A percentile compares a stretch with the other conserved stretches of the same genome.
Evolutionary conservation across 2,113 vertebrate genomes (phyloP).

Genomic region (Bufo gargarizans): DNA sequence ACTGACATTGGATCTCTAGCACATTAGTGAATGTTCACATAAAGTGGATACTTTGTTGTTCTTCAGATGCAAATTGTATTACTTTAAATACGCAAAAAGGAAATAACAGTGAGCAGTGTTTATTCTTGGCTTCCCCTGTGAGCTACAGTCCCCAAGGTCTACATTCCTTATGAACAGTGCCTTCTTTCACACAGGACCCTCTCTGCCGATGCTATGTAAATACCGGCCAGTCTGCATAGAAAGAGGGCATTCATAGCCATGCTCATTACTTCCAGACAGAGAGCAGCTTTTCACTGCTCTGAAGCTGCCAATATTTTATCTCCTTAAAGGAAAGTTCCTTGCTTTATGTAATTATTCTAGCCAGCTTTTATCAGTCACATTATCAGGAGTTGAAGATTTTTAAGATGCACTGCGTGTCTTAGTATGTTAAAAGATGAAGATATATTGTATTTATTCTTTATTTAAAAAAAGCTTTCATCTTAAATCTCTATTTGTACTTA

Average conservation of each 20-base stretch:
- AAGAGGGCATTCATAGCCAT: constrained; percentile 73
- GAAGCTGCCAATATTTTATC: constrained; percentile 23
- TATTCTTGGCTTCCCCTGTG: constrained; percentile 59
- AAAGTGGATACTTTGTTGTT: constrained; percentile 11
- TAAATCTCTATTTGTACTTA: constrained; percentile 69
- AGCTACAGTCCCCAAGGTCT: constrained; percentile 62
- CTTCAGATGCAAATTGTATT: constrained; percentile 28
- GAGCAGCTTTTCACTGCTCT: constrained; percentile 49
- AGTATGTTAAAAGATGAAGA: background rate
- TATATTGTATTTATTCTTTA: background rate
- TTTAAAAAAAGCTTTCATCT: background rate
- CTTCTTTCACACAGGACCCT: constrained; percentile 77
- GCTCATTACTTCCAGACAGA: constrained; percentile 62
- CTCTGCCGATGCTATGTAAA: constrained; percentile 78
- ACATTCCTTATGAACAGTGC: constrained; percentile 80
- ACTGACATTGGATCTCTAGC: background rate
- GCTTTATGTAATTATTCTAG: background rate
- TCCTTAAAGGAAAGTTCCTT: background rate
- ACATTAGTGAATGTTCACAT: constrained; percentile 18
- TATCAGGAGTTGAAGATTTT: background rate
- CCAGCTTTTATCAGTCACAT: background rate
- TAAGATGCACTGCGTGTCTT: background rate
- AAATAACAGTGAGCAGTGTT: constrained; percentile 41
- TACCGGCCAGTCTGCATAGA: constrained; percentile 65
- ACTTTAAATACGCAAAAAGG: constrained; percentile 24